phyloP scores from a whole-genome alignment of 2,797 vertebrate species.

The Notolabrus celidotus region DNA sequence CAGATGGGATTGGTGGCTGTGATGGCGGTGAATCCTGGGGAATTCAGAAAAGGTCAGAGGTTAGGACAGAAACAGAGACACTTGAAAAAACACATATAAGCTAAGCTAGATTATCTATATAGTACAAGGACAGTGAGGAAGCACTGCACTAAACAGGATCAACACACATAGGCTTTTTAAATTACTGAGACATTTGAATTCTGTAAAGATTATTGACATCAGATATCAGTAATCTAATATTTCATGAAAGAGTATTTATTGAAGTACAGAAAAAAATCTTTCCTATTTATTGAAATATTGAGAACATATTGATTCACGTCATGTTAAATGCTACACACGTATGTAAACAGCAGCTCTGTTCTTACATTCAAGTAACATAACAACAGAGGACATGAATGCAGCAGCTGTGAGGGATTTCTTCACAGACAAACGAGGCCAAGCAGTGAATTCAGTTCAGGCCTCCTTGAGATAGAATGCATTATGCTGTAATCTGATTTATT shows the following conservation, averaged over 20 bases:
- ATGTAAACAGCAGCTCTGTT: conserved; percentile 36
- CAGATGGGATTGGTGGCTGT: conserved; percentile 99
- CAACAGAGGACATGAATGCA: conserved; percentile 33
- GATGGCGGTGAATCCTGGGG: conserved; percentile 97
- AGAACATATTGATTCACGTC: conserved; percentile 54
- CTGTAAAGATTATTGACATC: neutral
- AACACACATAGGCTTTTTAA: conserved; percentile 32
- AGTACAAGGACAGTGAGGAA: conserved; percentile 67
- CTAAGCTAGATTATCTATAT: conserved; percentile 42
- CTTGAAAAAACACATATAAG: conserved; percentile 47
- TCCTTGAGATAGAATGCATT: conserved; percentile 11
- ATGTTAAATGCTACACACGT: conserved; percentile 57
- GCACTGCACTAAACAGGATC: conserved; percentile 69
- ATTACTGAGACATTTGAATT: conserved; percentile 2
- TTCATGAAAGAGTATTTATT: neutral
- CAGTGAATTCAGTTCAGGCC: conserved; percentile 32
- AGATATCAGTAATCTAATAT: conserved; percentile 22
- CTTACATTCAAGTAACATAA: conserved; percentile 18
- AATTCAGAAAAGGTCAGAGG: conserved; percentile 81
- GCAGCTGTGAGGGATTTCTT: conserved; percentile 37
- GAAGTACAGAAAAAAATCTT: neutral
- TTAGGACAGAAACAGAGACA: conserved; percentile 74
- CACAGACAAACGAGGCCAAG: conserved; percentile 34
- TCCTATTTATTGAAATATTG: neutral
- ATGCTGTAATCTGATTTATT: conserved; percentile 6